phyloP scores from a whole-genome alignment of 2,113 vertebrate genomes.

The Salvelinus namaycush region DNA sequence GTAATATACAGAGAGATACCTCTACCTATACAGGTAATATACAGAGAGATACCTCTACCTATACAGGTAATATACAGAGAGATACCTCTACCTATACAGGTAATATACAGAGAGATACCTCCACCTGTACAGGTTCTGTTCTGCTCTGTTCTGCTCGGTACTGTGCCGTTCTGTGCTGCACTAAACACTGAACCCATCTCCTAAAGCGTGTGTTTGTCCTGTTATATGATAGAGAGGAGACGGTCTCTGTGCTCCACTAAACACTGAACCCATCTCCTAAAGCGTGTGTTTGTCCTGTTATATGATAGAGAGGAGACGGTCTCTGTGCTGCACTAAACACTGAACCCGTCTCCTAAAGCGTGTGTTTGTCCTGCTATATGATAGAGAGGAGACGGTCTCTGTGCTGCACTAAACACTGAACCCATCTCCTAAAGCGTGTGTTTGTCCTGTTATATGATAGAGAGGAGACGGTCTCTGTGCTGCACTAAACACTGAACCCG shows the following conservation, averaged over 20 bases:
- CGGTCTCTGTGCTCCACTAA: too few relatives aligned
- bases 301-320: conserved; percentile 72
- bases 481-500: too few relatives aligned
- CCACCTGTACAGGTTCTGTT: not conserved
- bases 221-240: too few relatives aligned
- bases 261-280: too few relatives aligned
- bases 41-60: conserved; percentile 87
- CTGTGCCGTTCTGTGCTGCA: not conserved
- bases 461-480: conserved; percentile 73
- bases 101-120: conserved; percentile 16
- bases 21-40: conserved; percentile 55
- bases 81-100: too few relatives aligned
- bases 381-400: conserved; percentile 75
- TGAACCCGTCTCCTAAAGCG: too few relatives aligned
- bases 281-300: not conserved
- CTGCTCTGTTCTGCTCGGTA: not conserved
- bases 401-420: conserved; percentile 49
- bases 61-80: conserved; percentile 78
- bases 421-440: too few relatives aligned
- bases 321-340: conserved; percentile 59
- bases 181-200: too few relatives aligned
- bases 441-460: conserved; percentile 54
- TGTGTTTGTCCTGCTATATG: not conserved
- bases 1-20: not conserved
- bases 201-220: not conserved